Percentiles rank a stretch among this genome's conserved stretches.
Evolutionary conservation across 2,888 invertebrate species (phyloP).

Genomic region (Lochmaea crataegi): DNA sequence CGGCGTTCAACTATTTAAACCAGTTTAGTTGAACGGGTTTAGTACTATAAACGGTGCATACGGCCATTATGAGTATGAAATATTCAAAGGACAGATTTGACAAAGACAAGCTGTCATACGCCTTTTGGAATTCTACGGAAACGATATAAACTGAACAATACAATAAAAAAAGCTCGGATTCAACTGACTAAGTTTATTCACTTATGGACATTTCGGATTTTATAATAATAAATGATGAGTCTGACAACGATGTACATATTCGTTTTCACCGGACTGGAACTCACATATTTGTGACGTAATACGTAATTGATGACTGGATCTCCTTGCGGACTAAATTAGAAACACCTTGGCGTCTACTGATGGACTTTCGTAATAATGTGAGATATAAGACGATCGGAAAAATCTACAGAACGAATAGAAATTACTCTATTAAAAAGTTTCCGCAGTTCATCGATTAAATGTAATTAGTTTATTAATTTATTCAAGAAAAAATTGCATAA

Average conservation of each 20-base stretch:
- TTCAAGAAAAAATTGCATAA: no score
- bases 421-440: not conserved
- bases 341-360: conserved; percentile 41
- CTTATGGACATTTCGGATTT: not conserved
- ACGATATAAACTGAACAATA: no score
- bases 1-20: no score
- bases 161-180: no score
- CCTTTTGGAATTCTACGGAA: no score
- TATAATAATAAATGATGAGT: not conserved
- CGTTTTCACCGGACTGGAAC: conserved; percentile 32
- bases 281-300: conserved; percentile 42
- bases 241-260: conserved; percentile 26
- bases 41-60: no score
- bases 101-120: no score
- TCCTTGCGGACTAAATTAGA: conserved; percentile 40
- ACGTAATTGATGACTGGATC: conserved; percentile 40
- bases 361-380: conserved; percentile 32
- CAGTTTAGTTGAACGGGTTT: no score
- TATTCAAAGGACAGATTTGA: no score
- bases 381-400: not conserved
- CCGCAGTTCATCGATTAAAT: no score
- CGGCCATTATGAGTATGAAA: no score
- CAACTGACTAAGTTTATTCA: not conserved
- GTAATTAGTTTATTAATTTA: no score
- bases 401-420: conserved; percentile 1